Evolutionary conservation across 2,113 vertebrate genomes (phyloP).

Genomic region (Urocitellus parryii): DNA sequence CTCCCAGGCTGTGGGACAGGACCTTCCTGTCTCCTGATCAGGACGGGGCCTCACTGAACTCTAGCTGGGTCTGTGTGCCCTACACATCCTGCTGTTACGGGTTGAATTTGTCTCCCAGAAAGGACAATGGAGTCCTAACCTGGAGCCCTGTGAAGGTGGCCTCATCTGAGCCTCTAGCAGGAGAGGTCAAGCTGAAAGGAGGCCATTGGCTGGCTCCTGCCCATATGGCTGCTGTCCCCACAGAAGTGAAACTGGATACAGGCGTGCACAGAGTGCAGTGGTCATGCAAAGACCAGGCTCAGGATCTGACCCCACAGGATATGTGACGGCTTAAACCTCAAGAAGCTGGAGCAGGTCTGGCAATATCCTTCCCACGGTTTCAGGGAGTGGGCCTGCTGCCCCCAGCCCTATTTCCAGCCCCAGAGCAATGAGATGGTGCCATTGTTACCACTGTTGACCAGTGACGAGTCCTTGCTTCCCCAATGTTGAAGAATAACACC

Average conservation of each 20-base stretch:
- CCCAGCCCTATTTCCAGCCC: neutral
- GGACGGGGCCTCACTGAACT: rapidly evolving
- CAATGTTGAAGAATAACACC: too few species aligned
- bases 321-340: neutral
- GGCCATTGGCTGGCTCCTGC: rapidly evolving
- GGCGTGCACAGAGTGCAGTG: rapidly evolving
- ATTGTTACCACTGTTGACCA: too few species aligned
- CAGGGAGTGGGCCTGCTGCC: neutral
- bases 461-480: too few species aligned
- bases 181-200: neutral
- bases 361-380: too few species aligned
- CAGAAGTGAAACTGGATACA: rapidly evolving
- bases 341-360: too few species aligned
- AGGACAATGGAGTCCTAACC: rapidly evolving
- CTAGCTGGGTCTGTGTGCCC: neutral
- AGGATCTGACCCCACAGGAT: neutral
- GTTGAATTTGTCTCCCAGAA: neutral
- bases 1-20: rapidly evolving
- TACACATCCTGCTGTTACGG: rapidly evolving
- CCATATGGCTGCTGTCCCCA: rapidly evolving
- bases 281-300: neutral
- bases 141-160: rapidly evolving
- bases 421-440: rapidly evolving
- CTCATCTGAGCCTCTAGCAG: neutral
- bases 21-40: neutral